phyloP scores from a whole-genome alignment of 92 coral and sea anemone species.

The Palythoa grandiflora region DNA sequence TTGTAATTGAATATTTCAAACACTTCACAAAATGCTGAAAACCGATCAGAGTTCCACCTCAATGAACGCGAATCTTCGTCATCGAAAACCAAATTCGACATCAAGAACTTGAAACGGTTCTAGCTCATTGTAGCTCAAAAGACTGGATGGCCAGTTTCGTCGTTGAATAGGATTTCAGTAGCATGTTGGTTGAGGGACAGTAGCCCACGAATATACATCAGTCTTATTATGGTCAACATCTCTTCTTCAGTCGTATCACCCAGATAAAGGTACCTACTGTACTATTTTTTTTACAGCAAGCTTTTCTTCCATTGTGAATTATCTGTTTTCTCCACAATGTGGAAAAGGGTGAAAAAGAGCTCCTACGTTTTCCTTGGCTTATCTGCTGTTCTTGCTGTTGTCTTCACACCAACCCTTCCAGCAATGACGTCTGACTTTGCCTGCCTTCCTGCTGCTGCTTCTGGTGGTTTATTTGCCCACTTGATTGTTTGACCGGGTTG shows the following conservation, averaged over 20 bases:
- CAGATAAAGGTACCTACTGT: neutral
- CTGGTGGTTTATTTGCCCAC: neutral
- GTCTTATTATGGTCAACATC: neutral
- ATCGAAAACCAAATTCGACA: conserved; percentile 15
- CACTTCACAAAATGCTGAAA: conserved; percentile 31
- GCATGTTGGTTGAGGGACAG: neutral
- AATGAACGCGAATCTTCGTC: neutral
- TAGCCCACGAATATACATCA: neutral
- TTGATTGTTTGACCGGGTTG: neutral
- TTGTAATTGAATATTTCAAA: conserved; percentile 31
- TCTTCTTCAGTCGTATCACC: neutral
- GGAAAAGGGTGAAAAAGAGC: too few relatives aligned
- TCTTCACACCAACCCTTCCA: neutral
- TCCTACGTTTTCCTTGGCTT: neutral
- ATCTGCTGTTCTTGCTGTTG: neutral
- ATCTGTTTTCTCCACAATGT: too few relatives aligned
- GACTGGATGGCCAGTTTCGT: neutral
- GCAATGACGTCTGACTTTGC: neutral
- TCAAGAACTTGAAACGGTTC: conserved; percentile 21
- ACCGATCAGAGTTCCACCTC: conserved; percentile 25
- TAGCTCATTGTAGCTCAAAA: conserved; percentile 36
- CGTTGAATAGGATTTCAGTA: neutral
- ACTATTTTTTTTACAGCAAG: too few relatives aligned
- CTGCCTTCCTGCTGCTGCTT: too few relatives aligned
- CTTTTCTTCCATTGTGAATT: too few relatives aligned